Base-by-base conservation (phyloP, 2,797 vertebrate species). In the Hirundo rustica region DNA sequence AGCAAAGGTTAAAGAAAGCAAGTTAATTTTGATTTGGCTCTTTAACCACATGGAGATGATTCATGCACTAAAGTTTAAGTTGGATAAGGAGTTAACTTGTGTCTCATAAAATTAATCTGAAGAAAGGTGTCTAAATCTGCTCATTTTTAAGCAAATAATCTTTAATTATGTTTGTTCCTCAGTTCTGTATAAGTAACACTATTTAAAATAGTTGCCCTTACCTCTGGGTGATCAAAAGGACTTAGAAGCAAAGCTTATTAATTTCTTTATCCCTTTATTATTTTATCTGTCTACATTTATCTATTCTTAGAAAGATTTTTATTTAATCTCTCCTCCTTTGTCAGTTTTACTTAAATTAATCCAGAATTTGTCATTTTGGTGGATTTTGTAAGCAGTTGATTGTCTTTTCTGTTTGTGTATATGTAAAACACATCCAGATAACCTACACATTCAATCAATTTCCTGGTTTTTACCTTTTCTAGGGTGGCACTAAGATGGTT, bases 1-100 rank as follows among this genome's bases (percentile, higher is more conserved):
- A 96, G n/a, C 85, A 96, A 89, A 95, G 74, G 83, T 89, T 95
- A 96, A 95, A 93, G 48, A 77, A 66, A 54, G 62, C 70, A 87
- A 96, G 65, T 25, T 44, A 72, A 92, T 95, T 91, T 95, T 92
- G 68, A 76, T 92, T 61, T 90, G 72, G 34, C 44, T 76, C 48
- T 95, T 95, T 96, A 95, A 86, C 68, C 87, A 40, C 66, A 66
- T 1, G 4, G 85, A 85, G 19, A 66, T 47, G 18, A 78, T 80
- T 91, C 65, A 70, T 5, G 0, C 44, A 47, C 57, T 82, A 70
- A 86, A 91, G 30, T 32, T 84, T 34, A 61, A 55, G 29, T 29
- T 92, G 48, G 22, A 42, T 75, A 84, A 75, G 36, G 36, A 51
- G 23, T 86, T 81, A 84, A 66, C 51, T 26, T 84, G 16, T 14